Conservation (phyloP, 2,113 vertebrate genomes). For the Ochotona princeps region DNA sequence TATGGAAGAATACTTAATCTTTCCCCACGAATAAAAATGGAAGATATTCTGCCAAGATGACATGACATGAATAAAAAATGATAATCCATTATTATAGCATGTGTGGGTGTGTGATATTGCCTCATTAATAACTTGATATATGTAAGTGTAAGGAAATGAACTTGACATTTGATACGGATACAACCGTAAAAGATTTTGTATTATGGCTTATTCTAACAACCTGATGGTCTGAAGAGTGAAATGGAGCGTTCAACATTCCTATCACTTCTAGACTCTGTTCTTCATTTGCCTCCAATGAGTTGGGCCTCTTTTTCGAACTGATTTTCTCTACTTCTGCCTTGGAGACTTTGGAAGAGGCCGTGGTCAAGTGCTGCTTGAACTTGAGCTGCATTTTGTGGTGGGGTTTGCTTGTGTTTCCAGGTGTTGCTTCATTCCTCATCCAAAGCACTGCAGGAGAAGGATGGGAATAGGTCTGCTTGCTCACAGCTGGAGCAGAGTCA, state of each 20-base stretch:
- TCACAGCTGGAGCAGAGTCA: not conserved
- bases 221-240: not conserved
- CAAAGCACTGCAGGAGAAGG: not conserved
- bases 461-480: not conserved
- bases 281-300: not conserved
- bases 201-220: not conserved
- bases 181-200: not conserved
- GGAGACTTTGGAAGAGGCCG: not conserved
- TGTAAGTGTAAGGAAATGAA: constrained; percentile 52
- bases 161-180: constrained; percentile 61
- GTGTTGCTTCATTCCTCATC: not conserved
- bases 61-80: not conserved
- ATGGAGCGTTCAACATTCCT: not conserved
- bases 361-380: not conserved
- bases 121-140: constrained; percentile 22
- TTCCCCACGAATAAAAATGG: constrained; percentile 45
- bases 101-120: not conserved
- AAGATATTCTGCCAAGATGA: not conserved
- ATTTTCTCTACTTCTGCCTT: not conserved
- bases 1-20: not conserved
- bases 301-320: not conserved
- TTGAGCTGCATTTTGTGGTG: not conserved
- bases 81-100: constrained; percentile 17
- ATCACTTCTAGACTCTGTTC: not conserved
- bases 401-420: not conserved